These are phyloP conservation scores for Oeneis ivallda DNA, from an alignment of 2,888 invertebrate genomes.

Conservation along the genomic window DNA sequence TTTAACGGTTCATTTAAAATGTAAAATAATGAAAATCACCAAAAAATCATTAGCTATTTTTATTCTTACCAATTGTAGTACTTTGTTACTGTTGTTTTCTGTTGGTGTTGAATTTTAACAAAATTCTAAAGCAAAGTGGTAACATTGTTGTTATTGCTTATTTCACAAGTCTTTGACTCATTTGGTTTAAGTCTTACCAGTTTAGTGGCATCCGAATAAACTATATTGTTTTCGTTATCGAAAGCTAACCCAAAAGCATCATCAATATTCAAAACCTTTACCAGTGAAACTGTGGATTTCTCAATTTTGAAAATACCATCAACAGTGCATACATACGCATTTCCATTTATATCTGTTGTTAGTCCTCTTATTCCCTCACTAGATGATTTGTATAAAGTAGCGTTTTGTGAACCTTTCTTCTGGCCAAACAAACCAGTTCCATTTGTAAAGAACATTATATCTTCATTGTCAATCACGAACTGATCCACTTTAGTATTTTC, in stretches of 20 bases:
- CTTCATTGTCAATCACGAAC: constrained; percentile 60
- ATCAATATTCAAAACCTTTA: constrained; percentile 51
- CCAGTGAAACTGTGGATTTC: constrained; percentile 46
- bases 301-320: constrained; percentile 59
- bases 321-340: constrained; percentile 53
- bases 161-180: constrained; percentile 39
- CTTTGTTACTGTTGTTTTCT: background rate
- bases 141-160: background rate
- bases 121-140: background rate
- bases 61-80: background rate
- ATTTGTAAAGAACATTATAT: constrained; percentile 60
- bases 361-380: constrained; percentile 53
- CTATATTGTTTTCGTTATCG: constrained; percentile 62
- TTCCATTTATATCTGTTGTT: constrained; percentile 54
- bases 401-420: constrained; percentile 56
- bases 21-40: background rate
- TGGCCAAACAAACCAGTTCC: constrained; percentile 60
- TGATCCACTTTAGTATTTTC: constrained; percentile 66
- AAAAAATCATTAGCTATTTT: background rate
- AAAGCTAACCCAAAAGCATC: constrained; percentile 66
- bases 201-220: constrained; percentile 57
- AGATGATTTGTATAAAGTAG: constrained; percentile 46
- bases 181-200: constrained; percentile 45
- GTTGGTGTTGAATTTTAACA: no score
- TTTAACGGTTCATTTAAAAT: background rate